Conservation (phyloP, 2,113 vertebrate genomes). For the Scolopax mira region DNA sequence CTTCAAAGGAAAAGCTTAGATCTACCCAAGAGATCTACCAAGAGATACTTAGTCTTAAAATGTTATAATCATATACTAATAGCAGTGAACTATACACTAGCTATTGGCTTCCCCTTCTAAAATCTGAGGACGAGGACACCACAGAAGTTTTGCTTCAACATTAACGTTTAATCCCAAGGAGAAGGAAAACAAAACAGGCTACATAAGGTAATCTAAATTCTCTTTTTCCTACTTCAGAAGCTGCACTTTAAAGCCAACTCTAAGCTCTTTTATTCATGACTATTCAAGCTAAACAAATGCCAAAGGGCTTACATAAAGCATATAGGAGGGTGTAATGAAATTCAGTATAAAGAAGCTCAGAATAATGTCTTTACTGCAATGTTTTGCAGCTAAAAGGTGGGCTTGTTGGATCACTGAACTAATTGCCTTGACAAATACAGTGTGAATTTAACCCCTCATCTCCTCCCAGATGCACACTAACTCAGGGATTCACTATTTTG, state of each 20-base stretch:
- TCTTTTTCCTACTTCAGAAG: constrained; percentile 47
- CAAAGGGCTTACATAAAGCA: constrained; percentile 57
- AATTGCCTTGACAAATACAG: constrained; percentile 46
- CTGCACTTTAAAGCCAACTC: constrained; percentile 32
- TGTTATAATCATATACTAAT: neutral
- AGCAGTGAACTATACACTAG: neutral
- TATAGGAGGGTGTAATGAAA: constrained; percentile 42
- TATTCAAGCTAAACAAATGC: constrained; percentile 71
- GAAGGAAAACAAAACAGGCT: constrained; percentile 33
- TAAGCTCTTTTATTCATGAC: constrained; percentile 68
- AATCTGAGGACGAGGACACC: neutral
- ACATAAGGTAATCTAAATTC: constrained; percentile 41
- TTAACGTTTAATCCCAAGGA: constrained; percentile 12
- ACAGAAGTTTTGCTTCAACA: neutral
- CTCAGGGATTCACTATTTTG: neutral
- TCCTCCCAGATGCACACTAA: neutral
- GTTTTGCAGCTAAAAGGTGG: constrained; percentile 60
- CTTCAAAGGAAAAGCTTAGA: neutral
- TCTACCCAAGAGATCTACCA: neutral
- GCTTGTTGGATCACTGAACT: constrained; percentile 60
- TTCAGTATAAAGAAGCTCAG: constrained; percentile 50
- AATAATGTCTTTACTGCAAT: constrained; percentile 47
- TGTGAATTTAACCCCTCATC: constrained; percentile 11
- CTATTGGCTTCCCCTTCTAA: neutral
- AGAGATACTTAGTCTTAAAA: neutral